Evolutionary conservation across 2,797 vertebrate species (phyloP).

Genomic region (Spinus olivaceus): DNA sequence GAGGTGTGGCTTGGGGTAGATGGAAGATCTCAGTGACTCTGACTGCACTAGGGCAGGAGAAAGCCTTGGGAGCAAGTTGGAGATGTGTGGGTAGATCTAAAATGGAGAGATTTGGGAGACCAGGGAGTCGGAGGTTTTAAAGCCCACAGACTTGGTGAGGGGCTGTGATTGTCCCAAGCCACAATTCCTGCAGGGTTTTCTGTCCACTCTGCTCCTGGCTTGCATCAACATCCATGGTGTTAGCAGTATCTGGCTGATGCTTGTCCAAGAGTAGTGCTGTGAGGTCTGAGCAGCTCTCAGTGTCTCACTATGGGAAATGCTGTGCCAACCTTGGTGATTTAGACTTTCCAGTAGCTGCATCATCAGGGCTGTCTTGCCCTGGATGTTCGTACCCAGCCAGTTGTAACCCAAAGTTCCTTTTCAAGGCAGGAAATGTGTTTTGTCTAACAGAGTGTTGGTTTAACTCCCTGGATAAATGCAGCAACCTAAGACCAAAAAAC

Average conservation of each 20-base stretch:
- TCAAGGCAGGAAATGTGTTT: background rate
- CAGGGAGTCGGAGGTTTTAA: background rate
- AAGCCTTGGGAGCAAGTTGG: background rate
- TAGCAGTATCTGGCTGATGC: background rate
- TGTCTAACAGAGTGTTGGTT: background rate
- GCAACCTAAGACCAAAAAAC: background rate
- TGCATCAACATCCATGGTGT: background rate
- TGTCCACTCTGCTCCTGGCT: background rate
- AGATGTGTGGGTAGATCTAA: rapidly evolving
- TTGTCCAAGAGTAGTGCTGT: rapidly evolving
- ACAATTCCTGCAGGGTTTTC: background rate
- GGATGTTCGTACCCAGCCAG: background rate
- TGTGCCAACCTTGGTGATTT: background rate
- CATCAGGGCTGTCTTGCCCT: background rate
- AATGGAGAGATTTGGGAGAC: background rate
- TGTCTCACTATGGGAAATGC: background rate
- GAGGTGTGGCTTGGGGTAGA: background rate
- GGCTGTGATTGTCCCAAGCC: background rate
- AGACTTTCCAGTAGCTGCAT: background rate
- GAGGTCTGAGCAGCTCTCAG: background rate
- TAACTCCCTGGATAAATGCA: background rate
- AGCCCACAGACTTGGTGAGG: background rate
- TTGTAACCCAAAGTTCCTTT: background rate
- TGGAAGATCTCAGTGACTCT: background rate
- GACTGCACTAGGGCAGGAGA: background rate